Evolutionary conservation across 2,113 vertebrate species (phyloP).

Genomic region (Andinoacara biseriatus): DNA sequence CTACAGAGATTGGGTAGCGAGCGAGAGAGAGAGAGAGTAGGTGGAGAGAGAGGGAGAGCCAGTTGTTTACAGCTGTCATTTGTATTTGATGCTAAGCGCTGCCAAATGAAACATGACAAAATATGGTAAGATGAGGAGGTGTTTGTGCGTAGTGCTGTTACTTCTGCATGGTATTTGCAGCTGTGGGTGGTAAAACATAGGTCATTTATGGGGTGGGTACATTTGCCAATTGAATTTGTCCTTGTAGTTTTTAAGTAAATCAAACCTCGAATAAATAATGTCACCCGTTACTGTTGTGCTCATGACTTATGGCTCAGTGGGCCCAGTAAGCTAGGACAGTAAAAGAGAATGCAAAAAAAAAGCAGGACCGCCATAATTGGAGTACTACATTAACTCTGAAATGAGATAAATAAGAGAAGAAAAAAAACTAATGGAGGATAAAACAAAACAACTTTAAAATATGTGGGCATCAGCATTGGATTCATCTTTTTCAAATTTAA

Average conservation of each 20-base stretch:
- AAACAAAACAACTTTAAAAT: background rate
- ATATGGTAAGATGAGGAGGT: constrained; percentile 45
- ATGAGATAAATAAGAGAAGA: background rate
- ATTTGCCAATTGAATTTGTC: constrained; percentile 33
- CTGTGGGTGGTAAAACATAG: constrained; percentile 39
- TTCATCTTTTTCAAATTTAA: background rate
- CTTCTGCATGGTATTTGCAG: constrained; percentile 1
- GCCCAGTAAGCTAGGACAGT: constrained; percentile 2
- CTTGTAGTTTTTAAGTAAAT: constrained; percentile 21
- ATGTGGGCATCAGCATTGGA: background rate
- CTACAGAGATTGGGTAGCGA: constrained; percentile 38
- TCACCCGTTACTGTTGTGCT: background rate
- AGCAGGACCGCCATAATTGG: background rate
- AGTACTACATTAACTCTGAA: background rate
- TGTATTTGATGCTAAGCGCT: constrained; percentile 49
- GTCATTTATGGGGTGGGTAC: constrained; percentile 19
- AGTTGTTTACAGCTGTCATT: constrained; percentile 67
- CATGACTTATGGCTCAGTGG: constrained; percentile 10
- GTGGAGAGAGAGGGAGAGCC: constrained; percentile 18
- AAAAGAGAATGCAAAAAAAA: background rate
- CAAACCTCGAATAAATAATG: constrained; percentile 37
- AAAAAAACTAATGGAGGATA: background rate
- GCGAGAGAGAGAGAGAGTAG: constrained; percentile 11
- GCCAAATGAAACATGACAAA: constrained; percentile 67
- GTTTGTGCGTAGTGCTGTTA: constrained; percentile 17